Conservation (phyloP, 2,113 vertebrate genomes). For the Furnarius figulus region DNA sequence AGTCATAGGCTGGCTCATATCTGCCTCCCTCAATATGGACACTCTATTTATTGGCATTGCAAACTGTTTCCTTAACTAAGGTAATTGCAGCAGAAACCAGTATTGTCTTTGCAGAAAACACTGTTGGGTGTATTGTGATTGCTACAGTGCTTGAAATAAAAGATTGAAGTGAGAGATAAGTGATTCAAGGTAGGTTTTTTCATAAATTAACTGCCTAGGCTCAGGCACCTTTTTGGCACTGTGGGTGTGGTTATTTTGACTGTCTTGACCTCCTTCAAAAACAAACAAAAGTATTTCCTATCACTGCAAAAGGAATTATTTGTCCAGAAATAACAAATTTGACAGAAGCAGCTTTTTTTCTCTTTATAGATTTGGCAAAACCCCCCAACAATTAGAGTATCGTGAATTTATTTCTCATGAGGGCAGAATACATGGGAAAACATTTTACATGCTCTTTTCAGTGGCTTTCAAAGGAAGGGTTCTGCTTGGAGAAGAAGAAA, state of each 20-base stretch:
- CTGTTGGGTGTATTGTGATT: neutral
- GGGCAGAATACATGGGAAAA: neutral
- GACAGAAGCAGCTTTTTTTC: neutral
- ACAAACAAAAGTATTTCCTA: neutral
- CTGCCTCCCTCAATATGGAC: neutral
- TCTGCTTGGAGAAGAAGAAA: neutral
- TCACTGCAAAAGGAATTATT: neutral
- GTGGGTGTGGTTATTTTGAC: neutral
- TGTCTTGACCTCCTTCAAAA: neutral
- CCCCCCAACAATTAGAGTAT: neutral
- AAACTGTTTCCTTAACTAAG: neutral
- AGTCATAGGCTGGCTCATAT: neutral
- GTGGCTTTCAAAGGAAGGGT: neutral
- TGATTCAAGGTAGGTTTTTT: neutral
- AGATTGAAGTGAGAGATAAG: neutral
- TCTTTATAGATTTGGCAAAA: neutral
- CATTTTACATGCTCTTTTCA: neutral
- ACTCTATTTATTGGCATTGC: neutral
- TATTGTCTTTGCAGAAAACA: neutral
- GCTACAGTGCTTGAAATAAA: neutral
- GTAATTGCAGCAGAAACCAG: neutral
- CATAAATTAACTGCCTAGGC: neutral
- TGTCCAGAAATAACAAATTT: neutral
- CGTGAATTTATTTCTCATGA: neutral
- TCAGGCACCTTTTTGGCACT: neutral